Evolutionary conservation across 2,888 invertebrate genomes (phyloP).

Genomic region (Nipponacmea schrenckii): DNA sequence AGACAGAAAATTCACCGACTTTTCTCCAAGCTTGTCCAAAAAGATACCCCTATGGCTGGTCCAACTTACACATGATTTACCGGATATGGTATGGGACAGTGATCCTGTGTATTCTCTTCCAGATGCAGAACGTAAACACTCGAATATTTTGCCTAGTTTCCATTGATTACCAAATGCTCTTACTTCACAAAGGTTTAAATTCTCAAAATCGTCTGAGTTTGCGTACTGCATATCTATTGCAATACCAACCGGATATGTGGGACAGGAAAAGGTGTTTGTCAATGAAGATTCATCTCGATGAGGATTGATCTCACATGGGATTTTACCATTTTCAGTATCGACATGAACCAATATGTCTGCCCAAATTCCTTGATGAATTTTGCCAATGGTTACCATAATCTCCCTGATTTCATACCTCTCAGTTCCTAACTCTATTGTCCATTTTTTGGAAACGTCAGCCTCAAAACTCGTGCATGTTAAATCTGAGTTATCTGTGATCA

Average conservation of each 20-base stretch:
- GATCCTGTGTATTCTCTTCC: constrained; percentile 16
- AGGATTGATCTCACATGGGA: background rate
- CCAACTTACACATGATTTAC: constrained; percentile 6
- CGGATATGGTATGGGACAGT: background rate
- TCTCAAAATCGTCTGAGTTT: background rate
- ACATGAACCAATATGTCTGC: background rate
- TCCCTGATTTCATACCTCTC: background rate
- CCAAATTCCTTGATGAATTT: background rate
- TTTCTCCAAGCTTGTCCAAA: background rate
- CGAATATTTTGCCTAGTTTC: background rate
- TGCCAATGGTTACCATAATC: background rate
- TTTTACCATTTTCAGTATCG: background rate
- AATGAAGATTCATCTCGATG: background rate
- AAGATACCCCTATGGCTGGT: background rate
- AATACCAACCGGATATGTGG: background rate
- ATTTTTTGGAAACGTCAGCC: background rate
- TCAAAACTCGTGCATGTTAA: background rate
- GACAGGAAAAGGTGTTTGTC: background rate
- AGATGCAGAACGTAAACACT: constrained; percentile 7
- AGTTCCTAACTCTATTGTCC: background rate
- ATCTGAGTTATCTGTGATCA: background rate
- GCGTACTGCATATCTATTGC: background rate
- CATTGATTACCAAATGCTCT: background rate
- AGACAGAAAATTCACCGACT: background rate
- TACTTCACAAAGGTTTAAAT: background rate